phyloP scores from a whole-genome alignment of 2,113 vertebrate species.

The Xiphias gladius region DNA sequence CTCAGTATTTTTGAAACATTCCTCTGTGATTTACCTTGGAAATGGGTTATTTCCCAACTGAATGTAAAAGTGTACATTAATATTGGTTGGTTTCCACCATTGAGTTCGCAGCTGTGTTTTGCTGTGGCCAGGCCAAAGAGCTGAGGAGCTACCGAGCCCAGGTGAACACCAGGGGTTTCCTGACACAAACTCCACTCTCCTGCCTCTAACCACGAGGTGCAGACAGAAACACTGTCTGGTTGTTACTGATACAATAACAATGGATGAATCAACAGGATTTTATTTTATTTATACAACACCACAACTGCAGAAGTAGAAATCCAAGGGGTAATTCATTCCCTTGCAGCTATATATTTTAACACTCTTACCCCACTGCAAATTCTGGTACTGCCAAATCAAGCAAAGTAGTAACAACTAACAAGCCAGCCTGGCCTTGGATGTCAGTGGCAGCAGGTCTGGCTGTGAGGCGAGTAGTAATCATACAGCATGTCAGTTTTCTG shows the following conservation, averaged over 20 bases:
- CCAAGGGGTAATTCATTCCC: slow-evolving; percentile 50
- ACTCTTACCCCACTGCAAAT: slow-evolving; percentile 46
- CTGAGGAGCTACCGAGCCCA: slow-evolving; percentile 61
- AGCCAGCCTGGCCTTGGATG: slow-evolving; percentile 15
- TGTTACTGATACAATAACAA: slow-evolving; percentile 72
- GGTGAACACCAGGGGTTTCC: slow-evolving; percentile 57
- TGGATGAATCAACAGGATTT: slow-evolving; percentile 55
- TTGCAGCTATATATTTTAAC: slow-evolving; percentile 55
- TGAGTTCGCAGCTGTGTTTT: slow-evolving; percentile 49
- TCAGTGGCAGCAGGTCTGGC: slow-evolving; percentile 30
- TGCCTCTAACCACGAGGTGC: slow-evolving; percentile 54
- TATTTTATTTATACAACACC: slow-evolving; percentile 41
- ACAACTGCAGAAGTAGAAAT: slow-evolving; percentile 36
- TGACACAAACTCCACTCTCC: slow-evolving; percentile 26
- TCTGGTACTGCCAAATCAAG: slow-evolving; percentile 56
- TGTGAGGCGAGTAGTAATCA: slow-evolving; percentile 1
- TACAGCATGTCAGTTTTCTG: neutral
- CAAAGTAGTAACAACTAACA: slow-evolving; percentile 43
- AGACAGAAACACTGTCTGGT: slow-evolving; percentile 63
- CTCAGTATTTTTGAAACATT: slow-evolving; percentile 46
- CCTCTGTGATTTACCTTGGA: slow-evolving; percentile 50
- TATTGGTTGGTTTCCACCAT: slow-evolving; percentile 56
- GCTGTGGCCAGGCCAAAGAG: slow-evolving; percentile 73
- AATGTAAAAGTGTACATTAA: slow-evolving; percentile 55
- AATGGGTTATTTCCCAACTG: slow-evolving; percentile 57